Evolutionary conservation across 2,113 vertebrate genomes (phyloP).

Genomic region (Sturnus vulgaris): DNA sequence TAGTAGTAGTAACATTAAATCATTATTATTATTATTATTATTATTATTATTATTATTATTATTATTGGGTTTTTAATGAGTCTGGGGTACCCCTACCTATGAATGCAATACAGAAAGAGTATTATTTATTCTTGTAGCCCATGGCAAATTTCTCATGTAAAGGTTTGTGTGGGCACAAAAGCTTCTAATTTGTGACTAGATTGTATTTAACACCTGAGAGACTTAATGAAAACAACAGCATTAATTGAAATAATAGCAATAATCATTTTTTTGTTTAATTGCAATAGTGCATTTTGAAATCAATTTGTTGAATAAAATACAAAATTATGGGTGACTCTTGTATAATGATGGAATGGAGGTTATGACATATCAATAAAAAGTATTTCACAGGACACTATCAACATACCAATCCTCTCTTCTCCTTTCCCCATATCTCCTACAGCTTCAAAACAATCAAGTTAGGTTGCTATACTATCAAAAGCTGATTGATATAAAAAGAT

Average conservation of each 20-base stretch:
- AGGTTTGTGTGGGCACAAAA: not conserved
- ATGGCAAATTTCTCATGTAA: not conserved
- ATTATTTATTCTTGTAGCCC: not conserved
- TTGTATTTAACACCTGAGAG: not conserved
- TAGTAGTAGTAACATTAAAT: not conserved
- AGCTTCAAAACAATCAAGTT: not conserved
- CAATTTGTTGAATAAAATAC: not conserved
- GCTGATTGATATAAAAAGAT: not conserved
- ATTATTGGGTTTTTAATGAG: not conserved
- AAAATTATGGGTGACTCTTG: not conserved
- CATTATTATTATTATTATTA: too few species aligned
- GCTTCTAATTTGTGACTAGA: not conserved
- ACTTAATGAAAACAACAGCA: not conserved
- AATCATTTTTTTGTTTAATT: not conserved
- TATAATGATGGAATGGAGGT: not conserved
- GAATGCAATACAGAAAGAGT: not conserved
- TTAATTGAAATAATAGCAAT: not conserved
- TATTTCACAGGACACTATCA: not conserved
- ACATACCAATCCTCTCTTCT: not conserved
- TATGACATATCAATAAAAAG: not conserved
- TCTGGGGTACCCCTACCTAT: not conserved
- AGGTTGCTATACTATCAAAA: not conserved
- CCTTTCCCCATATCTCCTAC: not conserved
- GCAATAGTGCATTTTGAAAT: not conserved
- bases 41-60: not conserved